A percentile compares a stretch with the other conserved stretches of the same genome.
Evolutionary conservation across 2,113 vertebrate genomes (phyloP).

Genomic region (Elephantulus edwardii): DNA sequence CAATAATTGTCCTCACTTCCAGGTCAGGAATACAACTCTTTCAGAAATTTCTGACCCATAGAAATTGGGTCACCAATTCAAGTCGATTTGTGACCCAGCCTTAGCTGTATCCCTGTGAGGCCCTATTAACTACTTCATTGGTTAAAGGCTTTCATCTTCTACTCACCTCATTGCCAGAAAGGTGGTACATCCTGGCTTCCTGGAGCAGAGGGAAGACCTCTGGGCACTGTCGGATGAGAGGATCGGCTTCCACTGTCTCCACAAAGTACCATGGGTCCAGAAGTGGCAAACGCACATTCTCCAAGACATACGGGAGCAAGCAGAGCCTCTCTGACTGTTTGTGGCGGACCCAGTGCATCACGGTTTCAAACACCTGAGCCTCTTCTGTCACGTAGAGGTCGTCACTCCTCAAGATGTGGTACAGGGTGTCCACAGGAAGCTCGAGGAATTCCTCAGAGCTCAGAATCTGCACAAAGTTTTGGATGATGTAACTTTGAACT

Average conservation of each 20-base stretch:
- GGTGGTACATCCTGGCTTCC: constrained; percentile 94
- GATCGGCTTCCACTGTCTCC: constrained; percentile 92
- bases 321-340: constrained; percentile 83
- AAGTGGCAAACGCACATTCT: constrained; percentile 90
- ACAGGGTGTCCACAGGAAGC: constrained; percentile 88
- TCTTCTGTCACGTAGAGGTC: constrained; percentile 92
- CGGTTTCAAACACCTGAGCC: constrained; percentile 92
- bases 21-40: neutral
- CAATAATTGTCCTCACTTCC: neutral
- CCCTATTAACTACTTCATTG: neutral
- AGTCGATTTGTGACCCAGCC: neutral
- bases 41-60: neutral
- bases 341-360: constrained; percentile 92
- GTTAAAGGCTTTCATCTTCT: neutral
- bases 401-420: constrained; percentile 89
- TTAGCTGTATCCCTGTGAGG: neutral
- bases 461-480: constrained; percentile 91
- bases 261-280: constrained; percentile 96
- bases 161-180: constrained; percentile 94
- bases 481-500: constrained; percentile 91
- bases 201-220: constrained; percentile 94
- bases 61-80: too few species aligned
- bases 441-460: constrained; percentile 92
- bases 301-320: constrained; percentile 86
- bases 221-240: constrained; percentile 90